Base-by-base conservation (phyloP, 2,888 invertebrate species). In the Asteroscopus sphinx region DNA sequence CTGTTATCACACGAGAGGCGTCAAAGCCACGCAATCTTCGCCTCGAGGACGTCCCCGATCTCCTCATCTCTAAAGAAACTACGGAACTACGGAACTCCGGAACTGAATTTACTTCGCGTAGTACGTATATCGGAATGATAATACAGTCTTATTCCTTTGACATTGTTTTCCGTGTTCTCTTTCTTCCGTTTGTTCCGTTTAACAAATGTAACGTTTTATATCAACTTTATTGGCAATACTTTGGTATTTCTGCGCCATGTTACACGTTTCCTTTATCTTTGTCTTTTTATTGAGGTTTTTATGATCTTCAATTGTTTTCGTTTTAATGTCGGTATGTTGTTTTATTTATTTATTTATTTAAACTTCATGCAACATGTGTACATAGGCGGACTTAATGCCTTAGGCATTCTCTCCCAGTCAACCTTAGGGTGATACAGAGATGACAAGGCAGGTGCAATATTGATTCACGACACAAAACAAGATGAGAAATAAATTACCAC, bases 1-100 rank as follows among this genome's bases (percentile, higher is more conserved):
- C 51, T 57, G 58, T 58, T 69, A 72, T 69, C 64, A 56, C 30
- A 48, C 17, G 15, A 35, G 48, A 36, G 39, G 53, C 61, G 58
- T 69, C 74, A 73, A 72, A 64, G 68, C 71, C 58, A 65, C 54
- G 68, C 73, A 74, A 74, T 74, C 68, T 63, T 65, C n/a, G 49
- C 46, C 25, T n/a, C 40, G 42, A 54, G 65, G 67, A 68, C 64
- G 55, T 42, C 67, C 56, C 52, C 52, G 28, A 66, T 55, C 46
- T 62, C 57, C 51, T 28, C 48, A 52, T 67, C 45, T 63, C 52
- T 52, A 33, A n/a, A 37, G 16, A 37, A 63, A 46, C 63, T 70
- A 53, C 37, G 53, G 44, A 42, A 63, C 35, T 54, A n/a, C n/a
- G 16, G 35, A 63, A 46, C 63, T 70, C 49, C 37, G 53, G 44